Percentiles rank a stretch among this genome's conserved stretches.
Evolutionary conservation across 2,797 vertebrate genomes (phyloP).

Genomic region (Coluber constrictor): DNA sequence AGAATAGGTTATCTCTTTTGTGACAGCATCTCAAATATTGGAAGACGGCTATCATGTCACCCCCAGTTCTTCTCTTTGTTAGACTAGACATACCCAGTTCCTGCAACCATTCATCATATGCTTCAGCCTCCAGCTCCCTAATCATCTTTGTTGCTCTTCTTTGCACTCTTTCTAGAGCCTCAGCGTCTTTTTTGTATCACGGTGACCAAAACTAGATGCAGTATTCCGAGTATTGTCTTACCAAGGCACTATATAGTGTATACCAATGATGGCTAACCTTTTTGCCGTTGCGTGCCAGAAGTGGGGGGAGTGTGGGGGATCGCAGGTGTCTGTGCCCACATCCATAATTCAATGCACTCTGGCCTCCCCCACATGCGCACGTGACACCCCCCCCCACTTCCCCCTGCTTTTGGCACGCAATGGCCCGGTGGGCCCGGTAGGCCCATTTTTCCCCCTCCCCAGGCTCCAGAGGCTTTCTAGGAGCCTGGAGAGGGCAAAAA

Average conservation of each 20-base stretch:
- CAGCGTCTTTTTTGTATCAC: neutral
- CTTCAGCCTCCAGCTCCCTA: neutral
- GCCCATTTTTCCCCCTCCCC: too few species aligned
- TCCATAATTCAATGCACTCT: too few species aligned
- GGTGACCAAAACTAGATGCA: neutral
- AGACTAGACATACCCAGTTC: neutral
- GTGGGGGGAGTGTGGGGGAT: too few species aligned
- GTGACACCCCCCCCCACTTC: too few species aligned
- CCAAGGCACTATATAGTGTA: neutral
- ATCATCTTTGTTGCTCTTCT: neutral
- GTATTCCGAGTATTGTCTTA: neutral
- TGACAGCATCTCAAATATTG: neutral
- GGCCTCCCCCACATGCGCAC: too few species aligned
- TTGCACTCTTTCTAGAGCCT: neutral
- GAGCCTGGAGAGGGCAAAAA: too few species aligned
- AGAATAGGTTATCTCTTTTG: neutral
- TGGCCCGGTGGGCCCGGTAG: too few species aligned
- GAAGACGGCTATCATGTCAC: neutral
- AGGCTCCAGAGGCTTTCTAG: too few species aligned
- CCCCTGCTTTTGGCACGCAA: too few species aligned
- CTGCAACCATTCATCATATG: neutral
- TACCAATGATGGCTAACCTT: too few species aligned
- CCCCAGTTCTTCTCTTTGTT: neutral
- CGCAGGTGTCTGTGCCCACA: too few species aligned
- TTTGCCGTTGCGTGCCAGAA: too few species aligned